phyloP scores from a whole-genome alignment of 35 echinoderm and acorn worm genomes.

The Ptychodera flava region DNA sequence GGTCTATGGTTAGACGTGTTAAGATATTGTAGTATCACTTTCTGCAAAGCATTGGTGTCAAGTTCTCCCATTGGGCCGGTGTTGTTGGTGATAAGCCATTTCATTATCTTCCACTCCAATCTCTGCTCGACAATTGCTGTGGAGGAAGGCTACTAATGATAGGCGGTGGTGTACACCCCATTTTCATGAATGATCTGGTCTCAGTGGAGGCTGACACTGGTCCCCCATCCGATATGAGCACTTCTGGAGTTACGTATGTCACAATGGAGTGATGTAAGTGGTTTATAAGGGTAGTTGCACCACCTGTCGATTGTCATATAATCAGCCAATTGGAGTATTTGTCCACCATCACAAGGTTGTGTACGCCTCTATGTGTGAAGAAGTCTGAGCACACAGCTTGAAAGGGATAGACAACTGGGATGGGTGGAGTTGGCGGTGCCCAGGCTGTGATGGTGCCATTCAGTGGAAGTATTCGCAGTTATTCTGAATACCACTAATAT shows the following conservation, averaged over 20 bases:
- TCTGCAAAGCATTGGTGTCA: not conserved
- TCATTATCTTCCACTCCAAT: conserved; percentile 30
- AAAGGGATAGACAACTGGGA: too few species aligned
- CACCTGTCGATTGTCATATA: not conserved
- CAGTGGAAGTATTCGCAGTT: not conserved
- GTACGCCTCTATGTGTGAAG: not conserved
- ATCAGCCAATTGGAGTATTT: not conserved
- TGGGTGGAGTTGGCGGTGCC: too few species aligned
- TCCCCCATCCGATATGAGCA: conserved; percentile 32
- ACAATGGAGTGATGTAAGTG: not conserved
- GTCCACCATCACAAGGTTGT: not conserved
- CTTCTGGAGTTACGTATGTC: too few species aligned
- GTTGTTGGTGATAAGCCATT: conserved; percentile 33
- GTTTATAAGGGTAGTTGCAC: not conserved
- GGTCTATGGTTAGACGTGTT: not conserved
- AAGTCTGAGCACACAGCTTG: too few species aligned
- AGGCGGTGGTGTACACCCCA: conserved; percentile 41
- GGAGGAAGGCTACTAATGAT: conserved; percentile 37
- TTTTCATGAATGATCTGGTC: not conserved
- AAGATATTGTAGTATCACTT: conserved; percentile 4
- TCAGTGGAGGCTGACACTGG: not conserved
- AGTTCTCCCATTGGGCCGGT: conserved; percentile 5
- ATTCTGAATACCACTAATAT: not conserved
- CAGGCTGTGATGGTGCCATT: conserved; percentile 7
- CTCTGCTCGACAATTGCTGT: too few species aligned